Evolutionary conservation across 1,140 invertebrate genomes (phyloP).

Genomic region (Neocloeon triangulifer): DNA sequence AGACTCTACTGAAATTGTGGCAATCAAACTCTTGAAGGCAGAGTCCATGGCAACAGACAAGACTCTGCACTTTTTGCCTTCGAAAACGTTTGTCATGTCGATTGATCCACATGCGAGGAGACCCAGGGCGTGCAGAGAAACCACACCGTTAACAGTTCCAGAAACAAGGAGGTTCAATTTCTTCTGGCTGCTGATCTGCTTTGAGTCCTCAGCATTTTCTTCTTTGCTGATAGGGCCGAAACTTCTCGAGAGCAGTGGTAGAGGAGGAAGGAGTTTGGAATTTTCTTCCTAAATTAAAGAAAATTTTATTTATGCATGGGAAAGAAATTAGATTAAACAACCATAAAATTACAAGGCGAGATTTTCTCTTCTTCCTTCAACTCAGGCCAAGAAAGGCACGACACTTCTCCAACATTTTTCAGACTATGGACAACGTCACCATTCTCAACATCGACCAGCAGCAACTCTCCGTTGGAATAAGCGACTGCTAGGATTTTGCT

Average conservation of each 20-base stretch:
- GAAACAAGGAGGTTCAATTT: constrained; percentile 56
- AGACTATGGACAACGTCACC: constrained; percentile 54
- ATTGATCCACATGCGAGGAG: constrained; percentile 55
- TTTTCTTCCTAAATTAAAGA: constrained; percentile 16
- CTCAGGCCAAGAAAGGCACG: constrained; percentile 29
- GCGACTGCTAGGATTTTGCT: constrained; percentile 65
- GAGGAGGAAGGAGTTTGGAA: constrained; percentile 24
- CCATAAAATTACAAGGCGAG: constrained; percentile 2
- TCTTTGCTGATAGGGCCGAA: constrained; percentile 25
- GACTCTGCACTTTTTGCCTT: constrained; percentile 9
- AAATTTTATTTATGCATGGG: too few species aligned
- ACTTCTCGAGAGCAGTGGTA: constrained; percentile 31
- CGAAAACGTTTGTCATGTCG: constrained; percentile 21
- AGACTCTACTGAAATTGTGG: too few species aligned
- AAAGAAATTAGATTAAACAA: too few species aligned
- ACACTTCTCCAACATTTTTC: constrained; percentile 26
- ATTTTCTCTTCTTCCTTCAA: too few species aligned
- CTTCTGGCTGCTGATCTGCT: constrained; percentile 36
- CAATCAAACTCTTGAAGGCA: too few species aligned
- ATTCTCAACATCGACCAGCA: constrained; percentile 69
- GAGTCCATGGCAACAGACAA: too few species aligned
- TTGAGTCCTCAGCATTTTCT: constrained; percentile 35
- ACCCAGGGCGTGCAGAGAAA: constrained; percentile 63
- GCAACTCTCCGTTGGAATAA: constrained; percentile 38
- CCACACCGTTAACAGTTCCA: constrained; percentile 43